Conservation (phyloP, 2,797 vertebrate genomes). For the Lepilemur septentrionalis region DNA sequence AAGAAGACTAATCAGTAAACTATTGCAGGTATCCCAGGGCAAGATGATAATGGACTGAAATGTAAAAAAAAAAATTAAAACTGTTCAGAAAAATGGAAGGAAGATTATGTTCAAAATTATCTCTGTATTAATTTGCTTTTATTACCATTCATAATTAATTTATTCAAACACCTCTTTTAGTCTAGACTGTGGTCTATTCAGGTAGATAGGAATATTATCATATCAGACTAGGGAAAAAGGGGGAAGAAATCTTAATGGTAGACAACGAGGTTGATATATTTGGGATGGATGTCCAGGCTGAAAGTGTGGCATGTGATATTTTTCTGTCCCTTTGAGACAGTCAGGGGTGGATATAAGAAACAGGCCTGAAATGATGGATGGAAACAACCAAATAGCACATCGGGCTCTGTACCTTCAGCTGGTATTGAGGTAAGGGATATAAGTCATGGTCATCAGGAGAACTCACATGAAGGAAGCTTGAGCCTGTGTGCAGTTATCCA, state of each 20-base stretch:
- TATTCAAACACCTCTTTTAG: neutral
- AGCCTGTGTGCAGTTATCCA: neutral
- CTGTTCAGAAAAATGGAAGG: neutral
- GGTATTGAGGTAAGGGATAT: neutral
- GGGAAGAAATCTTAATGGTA: neutral
- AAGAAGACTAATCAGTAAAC: neutral
- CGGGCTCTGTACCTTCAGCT: neutral
- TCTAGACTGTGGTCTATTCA: neutral
- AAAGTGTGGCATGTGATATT: neutral
- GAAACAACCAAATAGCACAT: neutral
- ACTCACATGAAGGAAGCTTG: neutral
- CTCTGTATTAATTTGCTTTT: neutral
- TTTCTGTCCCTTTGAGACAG: neutral
- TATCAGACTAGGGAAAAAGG: neutral
- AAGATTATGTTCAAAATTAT: neutral
- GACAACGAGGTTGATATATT: neutral
- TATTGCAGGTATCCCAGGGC: neutral
- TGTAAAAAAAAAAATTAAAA: neutral
- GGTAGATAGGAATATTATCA: neutral
- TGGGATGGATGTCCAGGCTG: neutral
- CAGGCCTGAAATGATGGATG: neutral
- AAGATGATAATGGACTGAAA: neutral
- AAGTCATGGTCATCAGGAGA: neutral
- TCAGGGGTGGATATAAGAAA: neutral
- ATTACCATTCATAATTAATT: neutral